Evolutionary conservation across 2,888 invertebrate species (phyloP), one percentile per base, ranked within the genome.

Genomic region (Tridacna gigas): DNA sequence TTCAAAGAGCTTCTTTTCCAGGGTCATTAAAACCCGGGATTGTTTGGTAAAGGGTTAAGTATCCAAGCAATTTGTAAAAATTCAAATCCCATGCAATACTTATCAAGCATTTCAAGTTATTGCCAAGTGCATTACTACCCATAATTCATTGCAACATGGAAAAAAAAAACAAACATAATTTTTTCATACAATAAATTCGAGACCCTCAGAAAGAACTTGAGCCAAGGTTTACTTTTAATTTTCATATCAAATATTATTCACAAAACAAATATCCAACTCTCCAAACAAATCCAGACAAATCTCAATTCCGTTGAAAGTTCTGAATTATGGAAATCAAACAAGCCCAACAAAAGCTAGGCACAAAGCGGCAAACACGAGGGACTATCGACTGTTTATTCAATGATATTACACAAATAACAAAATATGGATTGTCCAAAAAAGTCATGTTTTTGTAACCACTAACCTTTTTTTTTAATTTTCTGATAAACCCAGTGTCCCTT

Each of bases 141-240:
- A 28, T 15, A 65, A 20, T 45, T 45, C 45, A 69, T 18, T 69
- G 69, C 25, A 22, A 25, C 37, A 37, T 37, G 37, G 37, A 37
- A 37, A 37, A 12, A 47, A 48, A 71, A 69, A 26, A 71, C 47
- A 71, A 71, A 25, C 51, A 71, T 71, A 51, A 71, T 71, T 37
- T 37, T 37, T 71, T 47, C 22, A 51, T 71, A 71, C 22, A 25
- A 71, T 51, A 51, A 71, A 71, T 71, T 48, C 51, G 25, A 22
- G 51, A 51, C 37, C 37, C 37, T 37, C 7, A 37, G 37, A 37
- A 37, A 37, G 51, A 69, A 71, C 2, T 51, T 71, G 71, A 71
- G 73, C 66, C 67, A 71, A 83, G 80, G 82, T 86, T 86, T 86
- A 83, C 86, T 86, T 86, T 86, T 82, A 82, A 86, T 86, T 69